Evolutionary conservation across 2,797 vertebrate genomes (phyloP).

Genomic region (Brotogeris chrysoptera): DNA sequence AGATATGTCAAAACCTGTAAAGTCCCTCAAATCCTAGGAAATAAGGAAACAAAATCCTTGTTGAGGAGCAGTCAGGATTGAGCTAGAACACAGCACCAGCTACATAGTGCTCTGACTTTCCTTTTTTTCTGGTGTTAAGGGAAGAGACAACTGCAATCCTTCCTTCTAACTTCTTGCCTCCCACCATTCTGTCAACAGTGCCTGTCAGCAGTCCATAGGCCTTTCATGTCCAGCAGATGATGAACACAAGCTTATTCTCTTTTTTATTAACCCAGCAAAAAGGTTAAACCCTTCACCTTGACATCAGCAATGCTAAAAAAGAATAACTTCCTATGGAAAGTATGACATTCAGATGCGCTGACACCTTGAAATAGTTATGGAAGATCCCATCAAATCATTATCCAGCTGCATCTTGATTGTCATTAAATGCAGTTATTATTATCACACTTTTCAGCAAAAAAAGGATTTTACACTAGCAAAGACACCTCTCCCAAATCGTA

Average conservation of each 20-base stretch:
- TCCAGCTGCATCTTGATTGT: neutral
- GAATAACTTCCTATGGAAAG: neutral
- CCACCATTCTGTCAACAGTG: neutral
- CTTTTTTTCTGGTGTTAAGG: neutral
- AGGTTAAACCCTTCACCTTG: neutral
- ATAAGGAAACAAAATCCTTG: neutral
- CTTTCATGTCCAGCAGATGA: neutral
- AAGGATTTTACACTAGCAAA: conserved; percentile 6
- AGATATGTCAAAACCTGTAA: neutral
- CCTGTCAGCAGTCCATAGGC: neutral
- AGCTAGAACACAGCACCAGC: neutral
- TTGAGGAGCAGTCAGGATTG: neutral
- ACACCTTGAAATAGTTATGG: neutral
- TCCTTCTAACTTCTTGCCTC: neutral
- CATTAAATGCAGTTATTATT: neutral
- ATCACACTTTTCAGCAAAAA: neutral
- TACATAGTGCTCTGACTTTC: neutral
- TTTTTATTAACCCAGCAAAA: neutral
- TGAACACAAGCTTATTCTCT: neutral
- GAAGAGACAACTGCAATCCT: neutral
- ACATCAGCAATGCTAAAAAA: neutral
- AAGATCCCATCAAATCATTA: conserved; percentile 1
- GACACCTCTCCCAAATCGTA: neutral
- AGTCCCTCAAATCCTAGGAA: neutral
- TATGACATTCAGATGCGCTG: neutral